Conservation (phyloP, 1,140 invertebrate genomes). For the Drosophila lacteicornis region DNA sequence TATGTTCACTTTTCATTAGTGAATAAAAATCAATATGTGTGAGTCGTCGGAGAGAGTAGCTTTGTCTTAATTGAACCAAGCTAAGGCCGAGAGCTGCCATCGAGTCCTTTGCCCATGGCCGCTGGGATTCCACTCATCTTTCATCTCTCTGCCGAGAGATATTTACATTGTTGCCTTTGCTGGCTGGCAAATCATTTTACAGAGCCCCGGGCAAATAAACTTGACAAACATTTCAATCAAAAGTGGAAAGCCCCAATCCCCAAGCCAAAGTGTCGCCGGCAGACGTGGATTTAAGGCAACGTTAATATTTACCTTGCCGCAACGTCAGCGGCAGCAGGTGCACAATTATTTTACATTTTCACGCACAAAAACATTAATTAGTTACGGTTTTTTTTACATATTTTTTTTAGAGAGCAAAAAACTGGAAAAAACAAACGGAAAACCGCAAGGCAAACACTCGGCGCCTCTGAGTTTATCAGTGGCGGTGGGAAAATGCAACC, state of each 20-base stretch:
- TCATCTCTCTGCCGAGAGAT: slow-evolving; percentile 16
- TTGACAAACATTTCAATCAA: slow-evolving; percentile 59
- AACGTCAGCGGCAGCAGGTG: slow-evolving; percentile 42
- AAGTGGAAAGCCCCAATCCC: slow-evolving; percentile 20
- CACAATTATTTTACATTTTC: slow-evolving; percentile 60
- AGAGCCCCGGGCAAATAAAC: slow-evolving; percentile 42
- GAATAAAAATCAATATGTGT: slow-evolving; percentile 75
- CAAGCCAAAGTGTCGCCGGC: slow-evolving; percentile 26
- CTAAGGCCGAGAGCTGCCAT: slow-evolving; percentile 31
- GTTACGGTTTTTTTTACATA: slow-evolving; percentile 34
- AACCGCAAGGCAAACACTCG: slow-evolving; percentile 40
- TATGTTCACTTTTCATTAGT: slow-evolving; percentile 83
- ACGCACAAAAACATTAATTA: slow-evolving; percentile 75
- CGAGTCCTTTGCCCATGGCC: slow-evolving; percentile 23
- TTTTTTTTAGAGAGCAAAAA: slow-evolving; percentile 13
- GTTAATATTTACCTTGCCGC: slow-evolving; percentile 57
- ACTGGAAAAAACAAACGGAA: slow-evolving; percentile 35
- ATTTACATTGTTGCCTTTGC: slow-evolving; percentile 29
- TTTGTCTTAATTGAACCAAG: slow-evolving; percentile 44
- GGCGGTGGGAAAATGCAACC: slow-evolving; percentile 43
- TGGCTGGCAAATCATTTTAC: slow-evolving; percentile 23
- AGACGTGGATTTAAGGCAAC: slow-evolving; percentile 28
- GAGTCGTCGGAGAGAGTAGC: slow-evolving; percentile 19
- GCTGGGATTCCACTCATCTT: slow-evolving; percentile 29
- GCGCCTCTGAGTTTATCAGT: slow-evolving; percentile 43